These are phyloP conservation scores for Lasiurus borealis DNA, from an alignment of 2,113 vertebrate genomes.

Conservation along the genomic window DNA sequence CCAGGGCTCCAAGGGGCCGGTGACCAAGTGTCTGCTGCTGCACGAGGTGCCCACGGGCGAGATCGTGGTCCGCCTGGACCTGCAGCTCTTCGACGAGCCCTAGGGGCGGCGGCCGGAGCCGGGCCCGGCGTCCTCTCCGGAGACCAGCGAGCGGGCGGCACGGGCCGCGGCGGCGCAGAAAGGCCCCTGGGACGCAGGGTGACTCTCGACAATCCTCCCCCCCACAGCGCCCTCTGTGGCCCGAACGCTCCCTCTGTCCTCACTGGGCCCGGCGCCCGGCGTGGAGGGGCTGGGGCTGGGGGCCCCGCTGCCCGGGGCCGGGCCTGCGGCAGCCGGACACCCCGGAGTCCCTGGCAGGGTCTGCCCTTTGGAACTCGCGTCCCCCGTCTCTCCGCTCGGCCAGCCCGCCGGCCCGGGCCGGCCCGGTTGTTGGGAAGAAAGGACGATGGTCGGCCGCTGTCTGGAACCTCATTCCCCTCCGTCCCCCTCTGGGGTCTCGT, in stretches of 20 bases:
- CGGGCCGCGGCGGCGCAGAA: neutral
- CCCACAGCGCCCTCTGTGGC: constrained; percentile 77
- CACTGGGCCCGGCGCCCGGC: constrained; percentile 32
- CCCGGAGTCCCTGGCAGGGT: neutral
- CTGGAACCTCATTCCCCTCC: neutral
- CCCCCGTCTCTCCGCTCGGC: neutral
- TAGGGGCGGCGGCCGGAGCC: constrained; percentile 81
- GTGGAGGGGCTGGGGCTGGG: constrained; percentile 76
- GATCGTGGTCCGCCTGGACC: constrained; percentile 97
- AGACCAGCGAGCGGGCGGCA: constrained; percentile 39
- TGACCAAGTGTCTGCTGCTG: constrained; percentile 97
- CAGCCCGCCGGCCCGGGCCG: neutral
- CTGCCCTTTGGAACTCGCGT: constrained; percentile 37
- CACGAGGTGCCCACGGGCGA: constrained; percentile 99
- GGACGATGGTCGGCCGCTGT: neutral
- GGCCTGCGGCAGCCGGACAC: neutral
- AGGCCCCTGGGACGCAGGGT: constrained; percentile 73
- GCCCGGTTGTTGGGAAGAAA: neutral
- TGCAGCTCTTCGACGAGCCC: constrained; percentile 97
- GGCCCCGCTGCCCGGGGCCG: neutral
- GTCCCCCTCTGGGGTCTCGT: no score
- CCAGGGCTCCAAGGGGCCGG: constrained; percentile 98
- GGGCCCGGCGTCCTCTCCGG: constrained; percentile 49
- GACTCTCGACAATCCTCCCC: constrained; percentile 86
- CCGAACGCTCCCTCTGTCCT: constrained; percentile 77